Evolutionary conservation across 2,888 invertebrate genomes (phyloP), one percentile per base, ranked within the genome.

Genomic region (Carpatolechia fugitivella): DNA sequence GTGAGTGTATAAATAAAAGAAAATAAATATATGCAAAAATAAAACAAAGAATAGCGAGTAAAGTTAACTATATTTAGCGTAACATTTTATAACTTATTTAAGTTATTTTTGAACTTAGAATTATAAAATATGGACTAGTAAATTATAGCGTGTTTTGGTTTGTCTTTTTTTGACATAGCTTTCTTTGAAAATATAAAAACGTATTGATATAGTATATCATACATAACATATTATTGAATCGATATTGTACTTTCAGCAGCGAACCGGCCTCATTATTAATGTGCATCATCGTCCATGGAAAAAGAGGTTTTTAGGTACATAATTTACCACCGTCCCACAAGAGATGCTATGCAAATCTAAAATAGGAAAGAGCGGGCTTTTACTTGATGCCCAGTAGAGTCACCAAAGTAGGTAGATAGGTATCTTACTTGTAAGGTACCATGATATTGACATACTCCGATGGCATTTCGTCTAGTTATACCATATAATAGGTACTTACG

Each of bases 31-130:
- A 3, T 7, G 11, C 1, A 13, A 16, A 13, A 47, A 31, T 31
- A 31, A 47, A 47, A 47, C 47, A 53, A 56, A 57, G 35, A 54
- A 54, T 68, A 69, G 80, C 79, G 77, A 78, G 72, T 70, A 79
- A 77, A 79, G 69, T 76, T 73, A 74, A 75, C 69, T 84, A 76
- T 86, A 84, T 80, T 85, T 80, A 82, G 76, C 75, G 65, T 80
- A 82, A 83, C 78, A 79, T 76, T 77, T 77, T 65, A 74, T 72
- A 69, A 71, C 74, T 70, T 72, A 73, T 58, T 61, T 66, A 71
- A 72, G 63, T 69, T 68, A 61, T 14, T 7, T 13, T 36, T 13
- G 64, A 76, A 70, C 73, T 77, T 74, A 76, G 57, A 57, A 61
- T 62, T 58, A 66, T 66, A 72, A 31, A 71, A 76, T 69, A 78